phyloP scores from a whole-genome alignment of 2,888 invertebrate species.

The Pollenia labialis region DNA sequence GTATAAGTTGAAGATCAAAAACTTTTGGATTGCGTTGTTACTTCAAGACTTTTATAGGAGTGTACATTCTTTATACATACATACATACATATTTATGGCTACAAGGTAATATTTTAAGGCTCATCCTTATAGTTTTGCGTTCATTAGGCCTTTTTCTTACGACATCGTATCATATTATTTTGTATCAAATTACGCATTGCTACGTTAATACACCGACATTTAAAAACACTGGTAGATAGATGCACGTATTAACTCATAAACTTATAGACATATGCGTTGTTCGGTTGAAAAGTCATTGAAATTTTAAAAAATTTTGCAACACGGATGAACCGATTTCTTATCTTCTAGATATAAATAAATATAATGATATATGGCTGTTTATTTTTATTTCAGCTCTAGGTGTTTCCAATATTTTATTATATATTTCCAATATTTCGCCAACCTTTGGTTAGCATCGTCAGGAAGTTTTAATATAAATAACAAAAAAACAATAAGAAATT shows the following conservation, averaged over 20 bases:
- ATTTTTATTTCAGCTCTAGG: too few species aligned
- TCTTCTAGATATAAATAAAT: too few species aligned
- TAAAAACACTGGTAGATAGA: not conserved
- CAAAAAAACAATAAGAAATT: too few species aligned
- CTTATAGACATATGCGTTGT: not conserved
- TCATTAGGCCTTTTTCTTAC: slow-evolving; percentile 52
- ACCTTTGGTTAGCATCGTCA: too few species aligned
- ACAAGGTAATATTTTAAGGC: slow-evolving; percentile 37
- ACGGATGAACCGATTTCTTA: too few species aligned
- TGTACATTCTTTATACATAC: not conserved
- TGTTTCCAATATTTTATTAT: too few species aligned
- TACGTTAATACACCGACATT: slow-evolving; percentile 6
- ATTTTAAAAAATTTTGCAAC: not conserved
- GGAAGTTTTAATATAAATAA: too few species aligned
- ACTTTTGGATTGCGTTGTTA: slow-evolving; percentile 43
- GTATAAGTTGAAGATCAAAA: slow-evolving; percentile 47
- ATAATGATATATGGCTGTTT: too few species aligned
- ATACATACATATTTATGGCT: not conserved
- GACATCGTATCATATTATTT: slow-evolving; percentile 49
- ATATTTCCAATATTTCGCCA: too few species aligned
- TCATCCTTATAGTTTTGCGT: slow-evolving; percentile 55
- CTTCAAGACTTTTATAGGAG: slow-evolving; percentile 13
- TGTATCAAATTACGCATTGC: slow-evolving; percentile 64
- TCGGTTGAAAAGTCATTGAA: not conserved
- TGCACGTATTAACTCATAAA: not conserved